Base-by-base conservation (phyloP, 64 coral and sea anemone genomes). In the Montipora efflorescens region DNA sequence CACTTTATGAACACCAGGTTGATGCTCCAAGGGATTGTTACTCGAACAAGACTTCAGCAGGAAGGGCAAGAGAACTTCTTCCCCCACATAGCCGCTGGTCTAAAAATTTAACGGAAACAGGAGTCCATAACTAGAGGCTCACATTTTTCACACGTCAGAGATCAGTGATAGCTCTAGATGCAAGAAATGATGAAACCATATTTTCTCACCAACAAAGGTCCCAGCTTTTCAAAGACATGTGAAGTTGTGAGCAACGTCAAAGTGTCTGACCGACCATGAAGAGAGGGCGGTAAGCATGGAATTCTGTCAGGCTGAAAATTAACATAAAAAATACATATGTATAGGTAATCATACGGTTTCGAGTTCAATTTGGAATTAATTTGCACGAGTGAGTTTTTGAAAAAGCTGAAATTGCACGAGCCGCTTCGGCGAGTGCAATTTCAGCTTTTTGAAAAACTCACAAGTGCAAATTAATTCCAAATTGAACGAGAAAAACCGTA, bases 211-310 rank as follows among this genome's bases (percentile, higher is more conserved):
- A 98, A 76, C 2, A 98, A 44, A 64, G 96, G 96, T 14, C 93
- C 94, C 25, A 98, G 96, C 46, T 95, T 98, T 81, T 98, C 96
- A 93, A 95, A 98, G 59, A 98, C 96, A 82, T 98, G 93, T 0
- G 94, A 64, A 9, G 90, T 98, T 6, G 96, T 98, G 23, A 98
- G 90, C 8, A 98, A 88, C 1, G 96, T 92, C 36, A 98, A 67
- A 18, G 90, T 90, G 45, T 95, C 94, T 67, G 96, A 92, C 47
- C 90, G 95, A 57, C 93, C 82, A 85, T 49, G 85, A 70, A 98
- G 94, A 11, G 93, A 90, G 69, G 90, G 67, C 23, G 96, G 96
- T 28, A 98, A 77, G 18, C 83, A 74, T 15, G 96, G 83, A 81
- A 78, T 79, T 87, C 96, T 95, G 28, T 98, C 96, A 16, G 96